A percentile compares a stretch with the other conserved stretches of the same genome.
Conservation (phyloP, 2,113 vertebrate species). For the Oryzias woworae region DNA sequence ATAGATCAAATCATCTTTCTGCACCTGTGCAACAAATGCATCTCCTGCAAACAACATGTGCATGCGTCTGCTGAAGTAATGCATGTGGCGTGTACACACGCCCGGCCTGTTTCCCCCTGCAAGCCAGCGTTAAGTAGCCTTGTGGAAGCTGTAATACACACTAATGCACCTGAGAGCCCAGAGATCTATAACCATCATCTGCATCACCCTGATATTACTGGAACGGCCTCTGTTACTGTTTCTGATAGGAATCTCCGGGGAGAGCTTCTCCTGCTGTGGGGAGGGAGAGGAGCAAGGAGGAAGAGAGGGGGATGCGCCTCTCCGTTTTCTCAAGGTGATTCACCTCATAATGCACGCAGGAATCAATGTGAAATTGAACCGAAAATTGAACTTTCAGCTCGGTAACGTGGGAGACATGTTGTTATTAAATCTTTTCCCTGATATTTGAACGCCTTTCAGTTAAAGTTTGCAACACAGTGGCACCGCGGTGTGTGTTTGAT, state of each 20-base stretch:
- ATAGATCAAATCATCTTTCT: neutral
- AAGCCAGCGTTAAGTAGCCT: slow-evolving; percentile 63
- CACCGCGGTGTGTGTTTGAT: slow-evolving; percentile 11
- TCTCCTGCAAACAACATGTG: slow-evolving; percentile 10
- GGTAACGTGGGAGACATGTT: slow-evolving; percentile 71
- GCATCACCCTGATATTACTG: slow-evolving; percentile 73
- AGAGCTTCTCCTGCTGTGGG: slow-evolving; percentile 41
- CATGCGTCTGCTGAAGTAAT: slow-evolving; percentile 20
- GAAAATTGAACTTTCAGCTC: slow-evolving; percentile 74
- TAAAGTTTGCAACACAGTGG: slow-evolving; percentile 34
- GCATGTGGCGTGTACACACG: slow-evolving; percentile 34
- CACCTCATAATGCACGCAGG: slow-evolving; percentile 71
- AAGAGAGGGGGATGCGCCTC: slow-evolving; percentile 42
- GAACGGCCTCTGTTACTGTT: slow-evolving; percentile 70
- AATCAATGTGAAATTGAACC: slow-evolving; percentile 79
- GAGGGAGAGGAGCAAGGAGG: slow-evolving; percentile 11
- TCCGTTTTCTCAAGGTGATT: slow-evolving; percentile 75
- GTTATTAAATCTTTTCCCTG: slow-evolving; percentile 74
- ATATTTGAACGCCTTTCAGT: slow-evolving; percentile 44
- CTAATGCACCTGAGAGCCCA: slow-evolving; percentile 79
- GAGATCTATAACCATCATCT: slow-evolving; percentile 77
- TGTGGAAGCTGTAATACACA: slow-evolving; percentile 69
- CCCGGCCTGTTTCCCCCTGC: slow-evolving; percentile 58
- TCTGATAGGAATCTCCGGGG: slow-evolving; percentile 72
- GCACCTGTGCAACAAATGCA: slow-evolving; percentile 12